A percentile compares a stretch with the other conserved stretches of the same genome.
Conservation (phyloP, 1,140 invertebrate species). For the Physella acuta region DNA sequence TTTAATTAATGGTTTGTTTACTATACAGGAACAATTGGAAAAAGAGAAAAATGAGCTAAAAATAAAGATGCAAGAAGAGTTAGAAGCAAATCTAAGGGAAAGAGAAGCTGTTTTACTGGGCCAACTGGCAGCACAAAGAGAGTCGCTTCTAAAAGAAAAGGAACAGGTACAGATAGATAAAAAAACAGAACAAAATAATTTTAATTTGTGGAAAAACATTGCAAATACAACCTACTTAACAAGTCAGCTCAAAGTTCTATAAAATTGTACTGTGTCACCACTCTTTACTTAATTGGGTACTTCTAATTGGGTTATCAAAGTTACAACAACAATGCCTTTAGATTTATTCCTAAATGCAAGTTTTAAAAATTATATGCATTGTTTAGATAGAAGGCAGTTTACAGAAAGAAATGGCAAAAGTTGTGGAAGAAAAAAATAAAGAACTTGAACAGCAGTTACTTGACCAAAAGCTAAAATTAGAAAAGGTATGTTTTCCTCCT, state of each 20-base stretch:
- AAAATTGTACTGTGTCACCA: too few species aligned
- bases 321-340: too few species aligned
- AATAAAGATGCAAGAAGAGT: constrained; percentile 42
- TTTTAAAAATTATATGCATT: too few species aligned
- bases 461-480: constrained; percentile 42
- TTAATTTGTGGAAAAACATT: too few species aligned
- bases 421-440: constrained; percentile 51
- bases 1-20: constrained; percentile 7
- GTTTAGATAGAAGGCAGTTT: constrained; percentile 45
- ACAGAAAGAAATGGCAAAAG: constrained; percentile 44
- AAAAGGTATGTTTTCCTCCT: constrained; percentile 32
- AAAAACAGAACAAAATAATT: too few species aligned
- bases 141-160: constrained; percentile 28
- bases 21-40: constrained; percentile 42
- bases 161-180: constrained; percentile 19
- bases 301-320: too few species aligned
- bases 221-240: too few species aligned
- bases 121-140: constrained; percentile 33
- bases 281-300: too few species aligned
- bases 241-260: too few species aligned
- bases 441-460: constrained; percentile 43
- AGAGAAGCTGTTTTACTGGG: constrained; percentile 39
- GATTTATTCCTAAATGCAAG: too few species aligned
- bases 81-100: constrained; percentile 41
- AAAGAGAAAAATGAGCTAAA: constrained; percentile 36